These are phyloP conservation scores for Blastobasis adustella DNA, from an alignment of 2,888 invertebrate species.

Conservation along the genomic window DNA sequence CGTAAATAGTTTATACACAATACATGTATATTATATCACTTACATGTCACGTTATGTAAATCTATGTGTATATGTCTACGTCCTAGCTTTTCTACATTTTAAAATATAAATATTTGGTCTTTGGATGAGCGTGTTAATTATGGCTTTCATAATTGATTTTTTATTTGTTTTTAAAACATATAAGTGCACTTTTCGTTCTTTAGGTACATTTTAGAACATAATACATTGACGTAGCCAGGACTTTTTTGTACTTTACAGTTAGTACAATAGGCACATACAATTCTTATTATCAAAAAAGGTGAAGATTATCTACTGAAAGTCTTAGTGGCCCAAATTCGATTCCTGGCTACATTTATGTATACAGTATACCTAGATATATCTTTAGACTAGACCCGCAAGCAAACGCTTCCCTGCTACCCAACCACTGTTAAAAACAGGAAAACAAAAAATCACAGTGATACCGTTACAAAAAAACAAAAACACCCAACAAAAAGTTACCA, in stretches of 20 bases:
- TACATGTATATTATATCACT: constrained; percentile 34
- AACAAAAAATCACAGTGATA: constrained; percentile 29
- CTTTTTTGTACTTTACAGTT: no score
- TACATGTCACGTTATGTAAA: constrained; percentile 28
- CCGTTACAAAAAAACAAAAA: constrained; percentile 31
- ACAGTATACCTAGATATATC: constrained; percentile 20
- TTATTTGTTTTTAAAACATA: constrained; percentile 49
- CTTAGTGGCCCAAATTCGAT: no score
- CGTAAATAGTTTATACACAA: no score
- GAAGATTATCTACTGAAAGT: no score
- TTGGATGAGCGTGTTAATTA: constrained; percentile 71
- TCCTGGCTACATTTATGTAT: no score
- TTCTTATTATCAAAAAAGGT: no score
- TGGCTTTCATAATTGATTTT: constrained; percentile 65
- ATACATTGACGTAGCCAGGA: no score
- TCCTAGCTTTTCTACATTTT: constrained; percentile 60
- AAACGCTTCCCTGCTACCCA: constrained; percentile 31
- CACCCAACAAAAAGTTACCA: constrained; percentile 36
- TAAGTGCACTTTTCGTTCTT: constrained; percentile 68
- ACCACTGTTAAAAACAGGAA: constrained; percentile 5
- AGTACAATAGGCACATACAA: no score
- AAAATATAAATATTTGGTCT: constrained; percentile 67
- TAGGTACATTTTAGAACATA: constrained; percentile 13
- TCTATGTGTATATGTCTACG: constrained; percentile 31
- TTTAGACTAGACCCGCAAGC: constrained; percentile 63